phyloP scores from a whole-genome alignment of 2,113 vertebrate species.

The Glaucomys volans region DNA sequence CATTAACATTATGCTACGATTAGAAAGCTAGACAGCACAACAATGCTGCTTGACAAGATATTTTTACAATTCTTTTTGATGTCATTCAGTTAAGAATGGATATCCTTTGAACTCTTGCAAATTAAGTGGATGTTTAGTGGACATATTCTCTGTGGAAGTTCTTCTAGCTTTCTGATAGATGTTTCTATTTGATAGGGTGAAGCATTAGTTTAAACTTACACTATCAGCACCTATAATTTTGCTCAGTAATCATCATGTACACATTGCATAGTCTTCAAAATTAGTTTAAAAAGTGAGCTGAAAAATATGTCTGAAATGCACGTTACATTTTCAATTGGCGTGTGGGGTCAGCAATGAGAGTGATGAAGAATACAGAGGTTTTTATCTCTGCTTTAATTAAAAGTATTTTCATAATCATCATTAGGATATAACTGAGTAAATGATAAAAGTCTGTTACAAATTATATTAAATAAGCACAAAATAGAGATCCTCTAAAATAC shows the following conservation, averaged over 20 bases:
- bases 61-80: slow-evolving; percentile 87
- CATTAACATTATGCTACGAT: slow-evolving; percentile 85
- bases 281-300: slow-evolving; percentile 68
- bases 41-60: slow-evolving; percentile 85
- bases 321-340: slow-evolving; percentile 37
- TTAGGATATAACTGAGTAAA: slow-evolving; percentile 46
- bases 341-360: slow-evolving; percentile 47
- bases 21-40: slow-evolving; percentile 86
- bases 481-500: background rate
- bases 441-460: background rate
- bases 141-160: slow-evolving; percentile 68
- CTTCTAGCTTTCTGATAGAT: slow-evolving; percentile 73
- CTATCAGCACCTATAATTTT: slow-evolving; percentile 75
- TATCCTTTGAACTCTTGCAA: slow-evolving; percentile 86
- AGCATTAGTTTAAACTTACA: slow-evolving; percentile 77
- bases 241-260: slow-evolving; percentile 79
- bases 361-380: slow-evolving; percentile 71
- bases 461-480: slow-evolving; percentile 25
- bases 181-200: slow-evolving; percentile 77
- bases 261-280: slow-evolving; percentile 70
- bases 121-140: slow-evolving; percentile 80
- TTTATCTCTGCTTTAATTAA: slow-evolving; percentile 55
- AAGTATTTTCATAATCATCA: slow-evolving; percentile 62
- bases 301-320: slow-evolving; percentile 49
- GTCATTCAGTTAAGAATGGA: slow-evolving; percentile 90